Base-by-base conservation (phyloP, 2,113 vertebrate species). In the Microtus richardsoni region DNA sequence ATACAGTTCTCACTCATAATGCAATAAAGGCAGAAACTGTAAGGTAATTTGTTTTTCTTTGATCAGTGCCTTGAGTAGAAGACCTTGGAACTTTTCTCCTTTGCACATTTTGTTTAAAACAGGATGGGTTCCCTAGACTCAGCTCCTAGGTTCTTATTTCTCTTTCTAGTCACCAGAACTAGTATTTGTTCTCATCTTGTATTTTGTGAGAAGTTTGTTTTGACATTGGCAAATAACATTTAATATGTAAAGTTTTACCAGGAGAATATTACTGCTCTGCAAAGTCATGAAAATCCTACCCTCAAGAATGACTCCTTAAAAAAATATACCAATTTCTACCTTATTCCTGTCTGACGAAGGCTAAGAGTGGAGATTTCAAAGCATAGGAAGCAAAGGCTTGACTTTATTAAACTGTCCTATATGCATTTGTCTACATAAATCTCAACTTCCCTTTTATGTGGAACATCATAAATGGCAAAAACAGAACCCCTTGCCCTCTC, bases 241-340 rank as follows among this genome's bases (percentile, higher is more conserved):
- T 90, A 83, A 90, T 85, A 66, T 71, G 28, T 30, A 95, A 93
- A 88, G 16, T 54, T 89, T 13, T 19, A 84, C 88, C 75, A 95
- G 44, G 64, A 95, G 66, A 92, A 79, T 4, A 79, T 90, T 93
- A 58, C 28, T 39, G 6, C 4, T 91, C 26, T 88, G 41, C 7
- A 77, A 58, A 96, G 89, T 8, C 49, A 88, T 87, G 52, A 89
- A 83, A 91, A 87, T 89, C 47, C 94, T 22, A 89, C 12, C 54
- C 33, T 19, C 58, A 84, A 90, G 70, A 71, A 89, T 93, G 93
- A 80, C 49, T 94, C 82, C 54, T 75, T 75, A 41, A 36, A 88
- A 88, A 54, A 88, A 96, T 74, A 58, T 30, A n/a, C 17, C 44
- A 62, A 47, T 84, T 93, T 62, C 24, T 91, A 64, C 12, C 1